A percentile compares a stretch with the other conserved stretches of the same genome.
Evolutionary conservation across 2,113 vertebrate species (phyloP).

Genomic region (Salminus brasiliensis): DNA sequence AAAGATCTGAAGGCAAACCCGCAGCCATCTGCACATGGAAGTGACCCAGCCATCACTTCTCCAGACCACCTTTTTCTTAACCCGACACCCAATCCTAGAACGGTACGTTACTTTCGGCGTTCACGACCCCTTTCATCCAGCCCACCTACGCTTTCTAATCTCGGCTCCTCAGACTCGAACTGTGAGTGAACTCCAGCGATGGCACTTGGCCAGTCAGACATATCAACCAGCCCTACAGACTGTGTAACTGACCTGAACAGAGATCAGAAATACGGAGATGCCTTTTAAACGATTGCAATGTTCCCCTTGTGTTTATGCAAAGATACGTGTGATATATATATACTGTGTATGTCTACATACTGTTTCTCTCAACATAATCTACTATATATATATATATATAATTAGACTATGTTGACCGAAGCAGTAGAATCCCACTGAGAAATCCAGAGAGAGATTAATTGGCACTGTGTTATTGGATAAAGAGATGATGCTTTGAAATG

Average conservation of each 20-base stretch:
- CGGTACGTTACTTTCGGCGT: neutral
- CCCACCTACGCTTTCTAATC: neutral
- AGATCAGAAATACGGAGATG: neutral
- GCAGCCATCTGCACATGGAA: neutral
- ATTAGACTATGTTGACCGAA: too few species aligned
- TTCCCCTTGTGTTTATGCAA: neutral
- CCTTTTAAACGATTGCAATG: neutral
- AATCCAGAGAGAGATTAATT: conserved; percentile 45
- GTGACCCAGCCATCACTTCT: neutral
- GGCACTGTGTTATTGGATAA: conserved; percentile 42
- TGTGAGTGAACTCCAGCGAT: conserved; percentile 25
- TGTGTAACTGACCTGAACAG: neutral
- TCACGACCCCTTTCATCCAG: neutral
- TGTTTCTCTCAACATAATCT: too few species aligned
- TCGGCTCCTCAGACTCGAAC: neutral
- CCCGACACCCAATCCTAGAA: neutral
- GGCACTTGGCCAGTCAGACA: neutral
- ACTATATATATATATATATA: too few species aligned
- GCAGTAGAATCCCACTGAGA: conserved; percentile 23
- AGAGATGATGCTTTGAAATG: too few species aligned
- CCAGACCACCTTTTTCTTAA: neutral
- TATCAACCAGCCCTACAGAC: conserved; percentile 3
- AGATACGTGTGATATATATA: neutral
- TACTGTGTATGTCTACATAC: neutral
- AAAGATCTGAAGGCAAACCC: neutral